Base-by-base conservation (phyloP, 2,888 invertebrate genomes). In the Phyllotreta striolata region DNA sequence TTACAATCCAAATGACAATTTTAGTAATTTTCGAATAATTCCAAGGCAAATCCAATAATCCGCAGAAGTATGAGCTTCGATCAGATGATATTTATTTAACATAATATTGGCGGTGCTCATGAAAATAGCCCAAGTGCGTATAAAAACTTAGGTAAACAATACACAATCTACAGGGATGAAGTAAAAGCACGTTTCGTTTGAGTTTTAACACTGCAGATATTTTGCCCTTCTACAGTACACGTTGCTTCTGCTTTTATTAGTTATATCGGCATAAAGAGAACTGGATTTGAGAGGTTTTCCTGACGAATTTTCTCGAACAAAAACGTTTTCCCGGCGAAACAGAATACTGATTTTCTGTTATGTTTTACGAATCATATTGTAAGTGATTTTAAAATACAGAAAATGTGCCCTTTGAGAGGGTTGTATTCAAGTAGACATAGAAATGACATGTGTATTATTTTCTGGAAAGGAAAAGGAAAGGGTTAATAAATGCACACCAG, bases 141-240 rank as follows among this genome's bases (percentile, higher is more conserved):
- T 49, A 63, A 66, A 66, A 66, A 63, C 61, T 62, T 51, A 46
- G 46, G 64, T 60, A 63, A 68, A 68, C 68, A 68, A 56, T 52
- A 63, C 59, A 55, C 66, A 63, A 68, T 65, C 68, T 64, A 61
- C 62, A 52, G 58, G 66, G 51, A 66, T 59, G 66, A 66, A 64
- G 66, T 62, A 62, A 55, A 64, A 66, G 68, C 24, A 66, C 66
- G 66, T 66, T 62, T 61, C 55, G 66, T 63, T 63, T 63, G 56
- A 39, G 55, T 61, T 64, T 64, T 54, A 64, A 64, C 64, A 34
- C 46, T 52, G 61, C 49, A 12, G 64, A 61, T 61, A 51, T 55
- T 24, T 24, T 24, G 46, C 62, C 56, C 61, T 57, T 57, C 55
- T 62, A 24, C 24, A 24, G 24, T 24, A 24, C 24, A 24, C 24